Base-by-base conservation (phyloP, 2,888 invertebrate genomes). In the Ypsolopha sequella region DNA sequence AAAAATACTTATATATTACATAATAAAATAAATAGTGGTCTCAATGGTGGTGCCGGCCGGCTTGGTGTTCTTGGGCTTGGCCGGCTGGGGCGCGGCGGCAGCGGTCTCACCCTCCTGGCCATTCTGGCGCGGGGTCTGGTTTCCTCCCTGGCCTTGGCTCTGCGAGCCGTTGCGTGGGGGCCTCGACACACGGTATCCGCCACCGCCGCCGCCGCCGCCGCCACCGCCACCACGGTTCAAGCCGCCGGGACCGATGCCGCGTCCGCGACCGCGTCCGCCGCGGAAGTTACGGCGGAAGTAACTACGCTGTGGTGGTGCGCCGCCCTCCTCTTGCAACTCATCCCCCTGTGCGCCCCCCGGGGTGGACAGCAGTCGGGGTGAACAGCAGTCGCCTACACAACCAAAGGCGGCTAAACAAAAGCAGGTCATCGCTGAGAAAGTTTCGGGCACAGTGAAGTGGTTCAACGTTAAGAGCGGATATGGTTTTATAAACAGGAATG, bases 361-460 rank as follows among this genome's bases (percentile, higher is more conserved):
- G 62, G 54, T 74, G 70, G 72, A 63, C 57, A 79, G 88, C n/a
- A n/a, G n/a, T n/a, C n/a, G n/a, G n/a, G n/a, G n/a, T n/a, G n/a
- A 90, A 87, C 88, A 90, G 88, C 68, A 89, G 82, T 88, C 84
- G 76, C 80, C 87, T 85, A 88, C 82, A 79, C 87, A 81, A 80
- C 81, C 82, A 71, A 87, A 88, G 89, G 89, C 90, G 88, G 90
- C 88, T 80, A 91, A 91, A 87, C 92, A 92, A 88, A 96, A 96
- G 90, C 93, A 93, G 90, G 89, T 95, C 88, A 94, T 95, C 89
- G 95, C 96, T 84, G 93, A 91, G 78, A 96, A 96, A 90, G 97
- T 99, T 79, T 95, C 95, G 87, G 99, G 99, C 81, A 96, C 96
- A 74, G 99, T 99, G 58, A 99, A 99, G 90, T 99, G 99, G 99